Conservation (phyloP, 2,797 vertebrate genomes). For the Amblyraja radiata region DNA sequence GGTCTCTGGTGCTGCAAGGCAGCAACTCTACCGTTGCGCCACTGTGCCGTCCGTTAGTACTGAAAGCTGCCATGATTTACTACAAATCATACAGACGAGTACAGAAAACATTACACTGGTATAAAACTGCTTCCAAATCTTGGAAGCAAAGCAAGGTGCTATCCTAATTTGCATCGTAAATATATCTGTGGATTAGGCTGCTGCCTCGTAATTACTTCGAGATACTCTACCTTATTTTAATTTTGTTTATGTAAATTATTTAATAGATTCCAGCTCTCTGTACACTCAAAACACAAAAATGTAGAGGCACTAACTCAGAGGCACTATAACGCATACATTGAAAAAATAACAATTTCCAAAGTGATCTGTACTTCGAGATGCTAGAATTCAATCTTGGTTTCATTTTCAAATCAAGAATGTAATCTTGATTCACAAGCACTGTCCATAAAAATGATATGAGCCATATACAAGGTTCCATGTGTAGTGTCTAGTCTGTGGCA, state of each 20-base stretch:
- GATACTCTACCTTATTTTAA: not conserved
- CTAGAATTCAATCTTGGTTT: not conserved
- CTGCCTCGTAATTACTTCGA: not conserved
- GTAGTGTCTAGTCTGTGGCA: not conserved
- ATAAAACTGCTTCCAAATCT: not conserved
- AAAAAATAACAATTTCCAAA: not conserved
- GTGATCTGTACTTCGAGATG: not conserved
- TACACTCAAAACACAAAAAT: not conserved
- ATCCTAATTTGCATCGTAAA: not conserved
- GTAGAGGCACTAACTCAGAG: not conserved
- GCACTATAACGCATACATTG: not conserved
- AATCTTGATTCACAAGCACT: not conserved
- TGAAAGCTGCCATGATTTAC: not conserved
- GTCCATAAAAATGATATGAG: not conserved
- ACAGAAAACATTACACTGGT: not conserved
- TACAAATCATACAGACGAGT: not conserved
- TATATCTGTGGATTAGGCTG: not conserved
- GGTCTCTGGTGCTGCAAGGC: too few relatives aligned
- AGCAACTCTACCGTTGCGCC: too few relatives aligned
- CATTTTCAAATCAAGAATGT: not conserved
- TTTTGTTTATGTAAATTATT: not conserved
- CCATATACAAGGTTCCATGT: not conserved
- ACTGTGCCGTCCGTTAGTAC: too few relatives aligned
- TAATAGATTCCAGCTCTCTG: not conserved
- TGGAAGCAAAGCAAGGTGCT: not conserved